phyloP scores from a whole-genome alignment of 23 tunicate genomes.

The Styela clava region DNA sequence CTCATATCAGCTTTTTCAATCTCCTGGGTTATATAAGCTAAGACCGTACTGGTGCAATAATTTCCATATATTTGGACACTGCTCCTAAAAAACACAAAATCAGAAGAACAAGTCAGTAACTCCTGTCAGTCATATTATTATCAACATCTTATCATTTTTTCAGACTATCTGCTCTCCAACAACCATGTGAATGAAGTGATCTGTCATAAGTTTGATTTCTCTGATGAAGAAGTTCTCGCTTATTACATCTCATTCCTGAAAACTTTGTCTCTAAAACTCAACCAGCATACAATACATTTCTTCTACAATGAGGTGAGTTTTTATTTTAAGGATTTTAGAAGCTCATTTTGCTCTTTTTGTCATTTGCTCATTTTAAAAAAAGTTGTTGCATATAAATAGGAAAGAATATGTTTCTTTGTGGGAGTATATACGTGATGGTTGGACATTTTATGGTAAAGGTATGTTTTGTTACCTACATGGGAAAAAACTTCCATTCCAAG shows the following conservation, averaged over 20 bases:
- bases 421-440: conserved; percentile 60
- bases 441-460: conserved; percentile 99
- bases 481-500: conserved; percentile 37
- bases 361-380: conserved; percentile 27
- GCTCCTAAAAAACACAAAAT: too few relatives aligned
- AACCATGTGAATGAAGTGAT: conserved; percentile 98
- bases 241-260: conserved; percentile 97
- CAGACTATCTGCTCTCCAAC: conserved; percentile 97
- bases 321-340: too few relatives aligned
- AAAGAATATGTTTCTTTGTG: conserved; percentile 22
- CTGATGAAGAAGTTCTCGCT: conserved; percentile 99
- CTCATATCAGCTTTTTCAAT: too few relatives aligned
- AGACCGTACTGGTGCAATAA: too few relatives aligned
- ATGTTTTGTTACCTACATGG: conserved; percentile 64
- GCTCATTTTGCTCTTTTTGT: not conserved
- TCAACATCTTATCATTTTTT: too few relatives aligned
- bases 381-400: conserved; percentile 5
- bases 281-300: conserved; percentile 94
- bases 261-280: conserved; percentile 85
- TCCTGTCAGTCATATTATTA: too few relatives aligned
- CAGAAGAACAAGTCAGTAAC: too few relatives aligned
- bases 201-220: conserved; percentile 95
- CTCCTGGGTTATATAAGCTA: too few relatives aligned
- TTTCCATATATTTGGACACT: too few relatives aligned
- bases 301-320: conserved; percentile 92